Percentiles rank a stretch among this genome's conserved stretches.
These are phyloP conservation scores for Ellobium chinense DNA, from an alignment of 2,888 invertebrate genomes.

Conservation along the genomic window DNA sequence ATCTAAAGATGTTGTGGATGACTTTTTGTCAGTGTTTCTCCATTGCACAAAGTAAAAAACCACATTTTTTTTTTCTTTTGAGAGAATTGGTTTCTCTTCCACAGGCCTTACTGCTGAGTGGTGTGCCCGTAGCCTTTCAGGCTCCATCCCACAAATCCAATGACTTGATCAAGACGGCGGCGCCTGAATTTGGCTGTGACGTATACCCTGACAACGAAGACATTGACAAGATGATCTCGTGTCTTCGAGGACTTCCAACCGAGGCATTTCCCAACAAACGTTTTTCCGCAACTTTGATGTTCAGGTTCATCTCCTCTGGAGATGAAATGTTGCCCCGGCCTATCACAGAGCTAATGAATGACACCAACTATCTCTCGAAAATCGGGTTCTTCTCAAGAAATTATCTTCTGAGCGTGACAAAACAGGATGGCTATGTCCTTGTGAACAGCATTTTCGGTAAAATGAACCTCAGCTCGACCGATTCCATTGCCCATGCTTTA, in stretches of 20 bases:
- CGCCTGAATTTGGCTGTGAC: background rate
- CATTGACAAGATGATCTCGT: no score
- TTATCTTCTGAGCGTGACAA: conserved; percentile 25
- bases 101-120: conserved; percentile 18
- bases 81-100: no score
- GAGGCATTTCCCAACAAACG: background rate
- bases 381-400: conserved; percentile 1
- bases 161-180: background rate
- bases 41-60: background rate
- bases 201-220: background rate
- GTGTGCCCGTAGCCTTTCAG: background rate
- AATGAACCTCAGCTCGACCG: background rate
- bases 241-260: background rate
- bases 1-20: no score
- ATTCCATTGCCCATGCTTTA: no score
- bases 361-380: background rate
- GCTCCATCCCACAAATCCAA: background rate
- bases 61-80: background rate
- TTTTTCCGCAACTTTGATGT: background rate
- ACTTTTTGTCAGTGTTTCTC: conserved; percentile 6
- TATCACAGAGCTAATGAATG: background rate
- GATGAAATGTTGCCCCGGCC: conserved; percentile 1
- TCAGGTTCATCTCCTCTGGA: background rate
- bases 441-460: conserved; percentile 7
- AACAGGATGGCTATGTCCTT: conserved; percentile 5